Conservation (phyloP, 2,888 invertebrate species). For the Drosophila ustulata region DNA sequence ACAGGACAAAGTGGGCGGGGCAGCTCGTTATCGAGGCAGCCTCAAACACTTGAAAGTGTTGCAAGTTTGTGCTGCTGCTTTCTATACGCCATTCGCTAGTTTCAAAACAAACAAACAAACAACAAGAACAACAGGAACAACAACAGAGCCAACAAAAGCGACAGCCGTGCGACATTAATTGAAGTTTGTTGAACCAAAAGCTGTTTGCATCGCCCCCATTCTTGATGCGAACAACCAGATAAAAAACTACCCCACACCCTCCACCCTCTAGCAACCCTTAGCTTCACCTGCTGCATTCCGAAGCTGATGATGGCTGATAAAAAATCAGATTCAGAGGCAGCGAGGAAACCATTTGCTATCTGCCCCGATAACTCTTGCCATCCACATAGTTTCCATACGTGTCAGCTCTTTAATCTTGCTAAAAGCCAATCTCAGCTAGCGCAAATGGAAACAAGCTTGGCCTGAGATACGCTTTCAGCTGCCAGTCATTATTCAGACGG, state of each 20-base stretch:
- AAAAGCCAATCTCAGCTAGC: background rate
- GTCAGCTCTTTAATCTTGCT: background rate
- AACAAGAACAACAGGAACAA: constrained; percentile 45
- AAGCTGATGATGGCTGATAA: constrained; percentile 28
- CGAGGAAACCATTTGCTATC: constrained; percentile 4
- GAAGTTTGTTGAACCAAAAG: constrained; percentile 79
- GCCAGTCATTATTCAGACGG: too few species aligned
- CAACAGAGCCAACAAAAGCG: constrained; percentile 50
- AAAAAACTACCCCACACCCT: background rate
- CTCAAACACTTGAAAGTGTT: constrained; percentile 68
- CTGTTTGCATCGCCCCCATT: constrained; percentile 65
- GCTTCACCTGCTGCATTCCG: constrained; percentile 19
- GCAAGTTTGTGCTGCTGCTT: constrained; percentile 42
- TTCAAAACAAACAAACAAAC: constrained; percentile 59
- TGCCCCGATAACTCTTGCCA: background rate
- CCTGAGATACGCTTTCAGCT: too few species aligned
- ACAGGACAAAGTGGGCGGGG: constrained; percentile 13
- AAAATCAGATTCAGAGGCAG: background rate
- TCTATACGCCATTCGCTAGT: constrained; percentile 42
- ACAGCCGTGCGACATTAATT: constrained; percentile 73
- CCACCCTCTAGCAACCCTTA: background rate
- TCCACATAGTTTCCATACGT: background rate
- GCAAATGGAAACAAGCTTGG: background rate
- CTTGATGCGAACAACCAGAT: constrained; percentile 14
- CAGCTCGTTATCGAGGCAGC: constrained; percentile 62